Evolutionary conservation across 2,888 invertebrate species (phyloP).

Genomic region (Sarcophaga carnaria): DNA sequence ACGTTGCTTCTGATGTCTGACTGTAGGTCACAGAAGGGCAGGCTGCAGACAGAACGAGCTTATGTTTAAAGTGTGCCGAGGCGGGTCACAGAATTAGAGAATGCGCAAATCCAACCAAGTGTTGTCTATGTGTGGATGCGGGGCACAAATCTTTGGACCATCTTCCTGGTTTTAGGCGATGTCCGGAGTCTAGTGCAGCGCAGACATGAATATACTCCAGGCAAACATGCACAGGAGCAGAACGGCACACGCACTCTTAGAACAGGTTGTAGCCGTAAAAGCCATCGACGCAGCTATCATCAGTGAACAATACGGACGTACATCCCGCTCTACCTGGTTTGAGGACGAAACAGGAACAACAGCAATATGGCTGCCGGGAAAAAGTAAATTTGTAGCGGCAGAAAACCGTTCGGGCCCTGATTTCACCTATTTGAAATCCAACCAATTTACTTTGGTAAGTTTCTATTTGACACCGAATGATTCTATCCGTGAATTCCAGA

Average conservation of each 20-base stretch:
- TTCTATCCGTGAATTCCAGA: neutral
- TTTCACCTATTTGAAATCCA: neutral
- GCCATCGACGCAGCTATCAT: neutral
- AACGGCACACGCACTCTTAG: neutral
- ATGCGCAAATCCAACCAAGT: neutral
- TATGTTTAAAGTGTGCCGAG: constrained; percentile 1
- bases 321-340: neutral
- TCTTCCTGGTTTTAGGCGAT: too few species aligned
- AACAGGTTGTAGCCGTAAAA: neutral
- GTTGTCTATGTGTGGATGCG: neutral
- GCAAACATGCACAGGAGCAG: constrained; percentile 13
- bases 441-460: neutral
- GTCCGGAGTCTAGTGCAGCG: neutral
- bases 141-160: too few species aligned
- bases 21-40: too few species aligned
- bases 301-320: constrained; percentile 14
- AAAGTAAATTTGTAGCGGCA: neutral
- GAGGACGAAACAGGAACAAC: neutral
- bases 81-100: neutral
- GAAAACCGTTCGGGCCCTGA: neutral
- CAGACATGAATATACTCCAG: neutral
- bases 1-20: too few species aligned
- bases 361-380: constrained; percentile 4
- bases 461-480: constrained; percentile 16
- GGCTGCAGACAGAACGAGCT: neutral